Evolutionary conservation across 2,888 invertebrate species (phyloP).

Genomic region (Phyllotreta cruciferae): DNA sequence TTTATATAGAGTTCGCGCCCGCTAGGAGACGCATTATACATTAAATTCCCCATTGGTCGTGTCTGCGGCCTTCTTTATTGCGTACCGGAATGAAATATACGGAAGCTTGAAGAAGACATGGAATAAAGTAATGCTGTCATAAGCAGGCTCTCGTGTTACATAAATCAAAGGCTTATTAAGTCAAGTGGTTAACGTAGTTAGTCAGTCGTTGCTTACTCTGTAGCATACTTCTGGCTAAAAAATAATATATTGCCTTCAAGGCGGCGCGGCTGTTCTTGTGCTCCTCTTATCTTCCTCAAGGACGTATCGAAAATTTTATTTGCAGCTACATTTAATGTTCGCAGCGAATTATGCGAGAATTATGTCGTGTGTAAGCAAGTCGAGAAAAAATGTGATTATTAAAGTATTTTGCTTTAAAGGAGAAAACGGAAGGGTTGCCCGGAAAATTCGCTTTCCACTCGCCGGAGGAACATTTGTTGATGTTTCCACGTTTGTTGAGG

Average conservation of each 20-base stretch:
- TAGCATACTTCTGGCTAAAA: conserved; percentile 40
- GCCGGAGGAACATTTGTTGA: conserved; percentile 38
- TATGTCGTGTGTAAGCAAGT: too few species aligned
- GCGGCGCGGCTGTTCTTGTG: neutral
- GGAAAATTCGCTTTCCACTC: neutral
- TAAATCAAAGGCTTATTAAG: conserved; percentile 60
- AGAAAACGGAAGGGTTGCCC: too few species aligned
- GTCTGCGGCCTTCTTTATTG: conserved; percentile 34
- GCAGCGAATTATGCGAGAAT: too few species aligned
- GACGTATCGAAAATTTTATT: conserved; percentile 2
- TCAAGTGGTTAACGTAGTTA: conserved; percentile 58
- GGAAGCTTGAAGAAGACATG: conserved; percentile 44
- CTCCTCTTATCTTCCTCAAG: conserved; percentile 1
- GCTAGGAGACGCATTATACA: too few species aligned
- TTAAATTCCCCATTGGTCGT: neutral
- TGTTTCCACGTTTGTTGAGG: conserved; percentile 48
- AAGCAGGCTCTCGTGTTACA: conserved; percentile 58
- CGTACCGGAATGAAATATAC: conserved; percentile 40
- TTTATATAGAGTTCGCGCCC: too few species aligned
- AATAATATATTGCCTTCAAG: conserved; percentile 40
- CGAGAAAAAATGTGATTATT: too few species aligned
- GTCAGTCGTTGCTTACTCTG: conserved; percentile 44
- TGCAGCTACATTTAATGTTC: neutral
- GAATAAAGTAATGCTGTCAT: conserved; percentile 59
- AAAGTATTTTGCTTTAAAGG: too few species aligned